These are phyloP conservation scores for Montipora cactus DNA, from an alignment of 64 coral and sea anemone species.

Conservation along the genomic window DNA sequence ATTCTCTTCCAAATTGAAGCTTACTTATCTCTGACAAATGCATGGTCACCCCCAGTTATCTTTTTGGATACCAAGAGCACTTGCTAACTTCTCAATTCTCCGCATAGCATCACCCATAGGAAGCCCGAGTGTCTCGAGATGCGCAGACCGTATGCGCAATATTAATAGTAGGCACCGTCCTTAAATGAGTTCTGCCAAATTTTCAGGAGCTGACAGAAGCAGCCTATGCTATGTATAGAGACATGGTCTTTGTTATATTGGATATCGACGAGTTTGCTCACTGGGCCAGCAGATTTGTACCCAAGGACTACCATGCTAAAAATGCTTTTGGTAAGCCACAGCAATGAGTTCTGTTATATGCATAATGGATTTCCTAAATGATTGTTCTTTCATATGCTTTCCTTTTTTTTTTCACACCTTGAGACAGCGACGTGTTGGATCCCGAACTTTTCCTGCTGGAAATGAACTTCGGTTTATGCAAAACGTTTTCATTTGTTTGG, in stretches of 20 bases:
- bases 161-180: not conserved
- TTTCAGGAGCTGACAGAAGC: constrained; percentile 83
- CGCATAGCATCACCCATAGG: no score
- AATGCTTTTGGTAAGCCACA: constrained; percentile 74
- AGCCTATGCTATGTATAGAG: constrained; percentile 90
- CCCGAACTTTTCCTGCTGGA: no score
- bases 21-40: no score
- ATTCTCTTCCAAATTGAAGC: no score
- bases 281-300: constrained; percentile 98
- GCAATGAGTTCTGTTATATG: not conserved
- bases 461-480: no score
- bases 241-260: constrained; percentile 87
- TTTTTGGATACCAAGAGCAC: no score
- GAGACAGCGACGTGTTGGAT: not conserved
- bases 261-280: constrained; percentile 94
- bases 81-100: no score
- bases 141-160: no score
- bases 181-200: not conserved
- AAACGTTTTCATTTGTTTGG: no score
- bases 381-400: not conserved
- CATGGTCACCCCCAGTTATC: no score
- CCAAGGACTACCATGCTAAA: constrained; percentile 76
- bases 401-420: no score
- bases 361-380: not conserved
- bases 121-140: no score